Evolutionary conservation across 1,140 invertebrate genomes (phyloP), one percentile per base, ranked within the genome.

Genomic region (Thaumatotibia leucotreta): DNA sequence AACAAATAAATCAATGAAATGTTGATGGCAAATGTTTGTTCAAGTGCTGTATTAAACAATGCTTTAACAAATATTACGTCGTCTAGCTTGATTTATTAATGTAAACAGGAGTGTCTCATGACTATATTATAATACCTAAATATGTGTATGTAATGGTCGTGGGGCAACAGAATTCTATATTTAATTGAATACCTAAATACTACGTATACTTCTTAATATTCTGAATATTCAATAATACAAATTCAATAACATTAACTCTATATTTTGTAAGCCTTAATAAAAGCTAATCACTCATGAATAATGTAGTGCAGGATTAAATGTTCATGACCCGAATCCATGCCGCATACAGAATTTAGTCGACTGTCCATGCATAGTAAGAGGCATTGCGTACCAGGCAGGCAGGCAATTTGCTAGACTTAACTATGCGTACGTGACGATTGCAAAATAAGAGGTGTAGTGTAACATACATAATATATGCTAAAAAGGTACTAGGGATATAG

Each of bases 241-340:
- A n/a, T n/a, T n/a, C n/a, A n/a, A n/a, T n/a, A n/a, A n/a, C n/a
- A 39, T 39, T 5, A 14, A 14, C 6, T 2, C 17, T 9, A 45
- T 10, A 14, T 39, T 14, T 39, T 39, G 14, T 20, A 20, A 45
- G 14, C 17, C 39, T 20, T 45, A 45, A 17, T 20, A 45, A 20
- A 11, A 32, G n/a, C 17, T 64, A 70, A 73, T 72, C 67, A 66
- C 65, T 67, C 64, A 65, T 76, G 77, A 77, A 83, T 83, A 81
- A 83, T 81, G 81, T 82, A 82, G 70, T 67, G 68, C 72, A 74
- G 77, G 77, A 79, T 75, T 76, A 80, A 77, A 72, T 76, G 80
- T 80, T 83, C 82, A 83, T 85, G 84, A 83, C 83, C 76, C 79
- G 82, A 80, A 86, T 88, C 77, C 79, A 73, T 76, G 68, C 68